Base-by-base conservation (phyloP, 2,113 vertebrate species). In the Antigone vipio region DNA sequence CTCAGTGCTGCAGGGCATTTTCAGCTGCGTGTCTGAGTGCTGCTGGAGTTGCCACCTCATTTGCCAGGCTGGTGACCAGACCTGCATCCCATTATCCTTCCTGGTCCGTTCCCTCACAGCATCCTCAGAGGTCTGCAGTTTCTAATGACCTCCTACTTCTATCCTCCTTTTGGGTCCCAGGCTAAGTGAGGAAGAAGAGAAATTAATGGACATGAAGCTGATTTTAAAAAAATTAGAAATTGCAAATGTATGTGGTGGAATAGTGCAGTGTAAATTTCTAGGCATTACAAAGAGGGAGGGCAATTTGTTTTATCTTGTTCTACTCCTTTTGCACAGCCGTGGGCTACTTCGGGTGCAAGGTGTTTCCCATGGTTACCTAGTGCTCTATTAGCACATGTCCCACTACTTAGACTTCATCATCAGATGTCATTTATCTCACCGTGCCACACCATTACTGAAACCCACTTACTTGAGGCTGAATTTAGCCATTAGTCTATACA, bases 1-100 rank as follows among this genome's bases (percentile, higher is more conserved):
- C 63, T 91, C 42, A 62, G 75, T 67, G 94, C 95, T 93, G 67
- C 79, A 92, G 95, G 92, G 92, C 83, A 74, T 93, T 94, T 94
- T 66, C 75, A 80, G 79, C 71, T 73, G 30, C 1, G 0, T 83
- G 49, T 83, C 83, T 91, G 77, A 91, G 71, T 23, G 50, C 92
- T 93, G 91, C 91, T 91, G 88, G 71, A 92, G 63, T 83, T 88
- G 63, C 83, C 86, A 88, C 68, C 45, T 97, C 91, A 95, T 93
- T 94, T 93, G 79, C 75, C 88, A 84, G 75, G 30, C 88, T 77
- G 85, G 75, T 83, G 94, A 91, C 88, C 79, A 92, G 88, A 66
- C 71, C 67, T 92, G 88, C 59, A 92, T 69, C 72, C 88, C 55
- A 71, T 93, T 95, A 80, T 58, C 60, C 79, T 83, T 62, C 56